Base-by-base conservation (phyloP, 2,888 invertebrate species). In the Hydriomena furcata region DNA sequence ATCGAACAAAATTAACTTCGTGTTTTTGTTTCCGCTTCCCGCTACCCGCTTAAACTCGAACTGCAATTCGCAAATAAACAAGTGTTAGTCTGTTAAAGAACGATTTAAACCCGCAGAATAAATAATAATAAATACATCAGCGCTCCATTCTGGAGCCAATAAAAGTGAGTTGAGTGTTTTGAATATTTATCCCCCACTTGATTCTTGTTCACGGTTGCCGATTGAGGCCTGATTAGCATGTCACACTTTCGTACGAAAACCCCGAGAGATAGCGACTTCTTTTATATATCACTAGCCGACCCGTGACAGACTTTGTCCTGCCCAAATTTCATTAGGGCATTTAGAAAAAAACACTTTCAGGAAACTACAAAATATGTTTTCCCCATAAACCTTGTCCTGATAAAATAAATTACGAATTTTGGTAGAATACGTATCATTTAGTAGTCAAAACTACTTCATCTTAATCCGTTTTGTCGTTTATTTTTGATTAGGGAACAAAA, bases 121-220 rank as follows among this genome's bases (percentile, higher is more conserved):
- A 48, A 36, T 40, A 36, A 28, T 12, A 32, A 46, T 46, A 37
- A 47, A 47, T 24, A 43, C 25, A 30, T 47, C 43, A 43, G 28
- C 43, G 30, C 47, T 24, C 20, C 52, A 38, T 38, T 38, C 27
- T 10, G 20, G 7, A 38, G 42, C 17, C 46, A 43, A 43, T 52
- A 47, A 47, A 47, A 34, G 25, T 7, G 36, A 11, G 41, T 37
- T 42, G 41, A 47, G 38, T 52, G 46, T 34, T 45, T 46, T 13
- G n/a, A 45, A 36, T 37, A 46, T 37, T 52, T 34, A 43, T 52
- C 25, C 12, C 27, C 20, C 27, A 32, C 36, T 34, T 46, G 51
- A 45, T 34, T 27, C 30, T 23, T 21, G 40, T 41, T 34, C 41
- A 11, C 41, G 30, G 24, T 20, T 32, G 20, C 7, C 21, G 20